phyloP scores from a whole-genome alignment of 2,113 vertebrate genomes.

The Zeus faber region DNA sequence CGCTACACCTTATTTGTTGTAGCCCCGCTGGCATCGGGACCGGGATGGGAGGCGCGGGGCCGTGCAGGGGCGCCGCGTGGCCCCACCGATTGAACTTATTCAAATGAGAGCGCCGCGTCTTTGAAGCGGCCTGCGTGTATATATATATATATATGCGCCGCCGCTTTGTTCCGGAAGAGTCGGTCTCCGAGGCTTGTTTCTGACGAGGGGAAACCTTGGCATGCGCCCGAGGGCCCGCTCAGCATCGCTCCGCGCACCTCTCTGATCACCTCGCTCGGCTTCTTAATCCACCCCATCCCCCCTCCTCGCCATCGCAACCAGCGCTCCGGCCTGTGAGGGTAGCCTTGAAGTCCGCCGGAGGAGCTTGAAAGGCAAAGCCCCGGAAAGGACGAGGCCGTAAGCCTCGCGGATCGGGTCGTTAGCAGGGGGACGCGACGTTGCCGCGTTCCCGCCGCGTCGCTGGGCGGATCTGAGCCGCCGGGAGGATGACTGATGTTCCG shows the following conservation, averaged over 20 bases:
- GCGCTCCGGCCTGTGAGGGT: neutral
- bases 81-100: slow-evolving; percentile 49
- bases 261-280: slow-evolving; percentile 59
- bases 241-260: slow-evolving; percentile 61
- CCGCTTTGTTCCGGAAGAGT: slow-evolving; percentile 66
- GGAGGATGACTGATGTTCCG: too few species aligned
- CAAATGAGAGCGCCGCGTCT: slow-evolving; percentile 47
- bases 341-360: slow-evolving; percentile 62
- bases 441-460: too few species aligned
- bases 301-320: neutral
- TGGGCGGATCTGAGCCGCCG: too few species aligned
- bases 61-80: slow-evolving; percentile 18
- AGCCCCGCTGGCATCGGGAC: too few species aligned
- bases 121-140: too few species aligned
- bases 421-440: too few species aligned
- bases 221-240: slow-evolving; percentile 68
- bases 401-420: too few species aligned
- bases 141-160: too few species aligned
- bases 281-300: slow-evolving; percentile 28
- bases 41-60: too few species aligned
- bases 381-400: slow-evolving; percentile 28
- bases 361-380: slow-evolving; percentile 65
- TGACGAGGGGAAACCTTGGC: slow-evolving; percentile 70
- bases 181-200: slow-evolving; percentile 43
- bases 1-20: too few species aligned